These are phyloP conservation scores for Neodiprion virginianus DNA, from an alignment of 1,140 invertebrate species.

Conservation along the genomic window DNA sequence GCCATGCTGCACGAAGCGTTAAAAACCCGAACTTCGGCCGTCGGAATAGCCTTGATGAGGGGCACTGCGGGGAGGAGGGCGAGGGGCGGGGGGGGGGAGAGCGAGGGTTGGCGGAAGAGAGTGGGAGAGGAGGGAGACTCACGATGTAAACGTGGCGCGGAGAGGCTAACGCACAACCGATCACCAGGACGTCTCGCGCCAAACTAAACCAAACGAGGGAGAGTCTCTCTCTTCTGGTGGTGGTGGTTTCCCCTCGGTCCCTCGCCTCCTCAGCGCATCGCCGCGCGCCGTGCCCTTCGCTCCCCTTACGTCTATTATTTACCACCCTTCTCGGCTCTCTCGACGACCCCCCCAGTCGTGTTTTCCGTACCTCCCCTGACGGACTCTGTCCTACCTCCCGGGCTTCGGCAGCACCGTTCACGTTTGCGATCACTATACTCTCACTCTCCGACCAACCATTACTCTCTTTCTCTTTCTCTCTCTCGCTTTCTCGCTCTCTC, in stretches of 20 bases:
- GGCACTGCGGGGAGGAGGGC: not conserved
- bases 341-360: not conserved
- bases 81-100: not conserved
- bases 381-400: constrained; percentile 10
- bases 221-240: constrained; percentile 21
- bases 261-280: not conserved
- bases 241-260: constrained; percentile 36
- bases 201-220: constrained; percentile 32
- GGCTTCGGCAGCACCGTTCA: not conserved
- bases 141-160: constrained; percentile 15
- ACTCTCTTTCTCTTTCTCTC: not conserved
- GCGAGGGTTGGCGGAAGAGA: not conserved
- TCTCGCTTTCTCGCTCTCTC: constrained; percentile 8
- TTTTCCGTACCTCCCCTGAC: not conserved
- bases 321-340: constrained; percentile 13
- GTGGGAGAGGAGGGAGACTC: constrained; percentile 13
- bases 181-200: constrained; percentile 29
- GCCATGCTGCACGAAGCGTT: constrained; percentile 1
- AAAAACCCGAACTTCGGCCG: not conserved
- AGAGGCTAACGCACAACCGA: constrained; percentile 16
- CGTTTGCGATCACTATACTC: not conserved
- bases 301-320: constrained; percentile 28
- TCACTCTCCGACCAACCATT: constrained; percentile 1
- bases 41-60: not conserved
- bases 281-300: constrained; percentile 29